Base-by-base conservation (phyloP, 2,888 invertebrate genomes). In the Lydus trimaculatus region DNA sequence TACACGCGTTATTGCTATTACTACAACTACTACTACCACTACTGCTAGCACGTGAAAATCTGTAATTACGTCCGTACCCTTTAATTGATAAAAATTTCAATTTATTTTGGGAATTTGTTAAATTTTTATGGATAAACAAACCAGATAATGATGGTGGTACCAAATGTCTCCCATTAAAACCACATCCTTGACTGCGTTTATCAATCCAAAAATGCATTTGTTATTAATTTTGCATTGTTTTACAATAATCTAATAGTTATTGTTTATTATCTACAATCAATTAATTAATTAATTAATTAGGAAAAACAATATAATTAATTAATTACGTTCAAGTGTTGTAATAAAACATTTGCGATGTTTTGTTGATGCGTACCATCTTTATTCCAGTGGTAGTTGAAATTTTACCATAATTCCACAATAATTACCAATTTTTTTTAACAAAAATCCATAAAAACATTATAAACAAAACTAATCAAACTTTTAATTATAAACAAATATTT, bases 171-270 rank as follows among this genome's bases (percentile, higher is more conserved):
- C 92, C 92, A 82, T 88, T 89, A 85, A 92, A 92, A 78, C 91
- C 91, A 87, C 92, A 92, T 87, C 88, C 87, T 85, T 92, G 91
- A 84, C 92, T 91, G 81, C 92, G 91, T 86, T 94, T 94, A 85
- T 93, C 92, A 84, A 94, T 94, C 94, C 94, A 94, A 89, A 94
- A 94, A 92, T 94, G 94, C 94, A 94, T 94, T 82, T 79, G 81
- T 76, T 17, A 17, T 43, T 52, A 20, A 3, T 15, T 13, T 39
- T 39, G 13, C 39, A 52, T 52, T 52, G 2, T 52, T 52, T 48
- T 8, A 15, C 43, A 43, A 52, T n/a, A n/a, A n/a, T n/a, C n/a
- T n/a, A n/a, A n/a, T n/a, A n/a, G n/a, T n/a, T n/a, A 52, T 52
- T 52, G 2, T 52, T 52, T 48, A n/a, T n/a, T n/a, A n/a, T n/a